Evolutionary conservation across 2,113 vertebrate species (phyloP).

Genomic region (Mus musculus): GRCm39 chr13:55362001-55362500

Average conservation of each 20-base stretch:
- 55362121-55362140: conserved; percentile 19
- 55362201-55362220: conserved; percentile 51
- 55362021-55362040: conserved; percentile 66
- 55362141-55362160: conserved; percentile 46
- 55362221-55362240: conserved; percentile 43
- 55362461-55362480: conserved; percentile 45
- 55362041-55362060: conserved; percentile 57
- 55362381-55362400: conserved; percentile 55
- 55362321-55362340: background rate
- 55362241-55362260: background rate
- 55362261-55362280: background rate
- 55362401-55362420: conserved; percentile 52
- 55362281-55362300: background rate
- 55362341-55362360: background rate
- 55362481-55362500: background rate
- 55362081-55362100: conserved; percentile 51
- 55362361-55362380: conserved; percentile 13
- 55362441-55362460: conserved; percentile 43
- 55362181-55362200: conserved; percentile 33
- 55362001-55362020: conserved; percentile 72
- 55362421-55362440: conserved; percentile 44
- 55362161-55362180: conserved; percentile 1
- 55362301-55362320: background rate
- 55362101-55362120: conserved; percentile 58
- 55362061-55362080: conserved; percentile 58